Evolutionary conservation across 2,113 vertebrate species (phyloP), one percentile per base, ranked within the genome.

Genomic region (Salvelinus alpinus): DNA sequence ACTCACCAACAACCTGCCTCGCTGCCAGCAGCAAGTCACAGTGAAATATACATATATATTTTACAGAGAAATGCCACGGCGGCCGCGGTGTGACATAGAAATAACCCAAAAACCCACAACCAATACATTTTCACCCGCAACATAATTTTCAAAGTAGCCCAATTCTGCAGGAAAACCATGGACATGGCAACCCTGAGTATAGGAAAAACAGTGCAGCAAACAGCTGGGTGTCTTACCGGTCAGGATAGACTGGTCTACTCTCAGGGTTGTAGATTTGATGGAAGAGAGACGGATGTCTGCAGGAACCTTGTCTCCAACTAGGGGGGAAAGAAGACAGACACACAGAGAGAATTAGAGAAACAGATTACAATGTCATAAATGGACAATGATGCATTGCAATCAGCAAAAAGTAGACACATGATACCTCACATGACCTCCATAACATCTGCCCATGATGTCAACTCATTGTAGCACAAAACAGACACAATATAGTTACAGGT

Each of bases 271-370:
- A 78, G 98, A 99, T 82, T 97, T 99, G 94, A 99, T 99, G 20
- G 95, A 98, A 84, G 94, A 96, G 90, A 99, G 91, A 69, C 98
- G 95, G 88, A 99, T 99, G 86, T 99, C 98, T 72, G 98, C 98
- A 90, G 97, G 97, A 80, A 98, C 97, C 90, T 99, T 99, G 91
- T 99, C 98, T 86, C 98, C 98, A 93, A 99, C 98, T 99, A 66
- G 60, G 80, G 79, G 70, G 70, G 60, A 84, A 47, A 86, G 64
- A 48, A 66, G 16, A 70, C n/a, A 71, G 16, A 60, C 65, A 22
- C 44, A 48, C 38, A 47, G 78, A 76, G 70, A 72, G 64, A 77
- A 31, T 75, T 64, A 68, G 47, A 78, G 73, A 70, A 77, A 34
- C 72, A 25, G 59, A 75, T 16, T 48, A 11, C 16, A 54, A 44